A percentile compares a stretch with the other conserved stretches of the same genome.
Conservation (phyloP, 2,888 invertebrate species). For the Chymomyza caudatula region DNA sequence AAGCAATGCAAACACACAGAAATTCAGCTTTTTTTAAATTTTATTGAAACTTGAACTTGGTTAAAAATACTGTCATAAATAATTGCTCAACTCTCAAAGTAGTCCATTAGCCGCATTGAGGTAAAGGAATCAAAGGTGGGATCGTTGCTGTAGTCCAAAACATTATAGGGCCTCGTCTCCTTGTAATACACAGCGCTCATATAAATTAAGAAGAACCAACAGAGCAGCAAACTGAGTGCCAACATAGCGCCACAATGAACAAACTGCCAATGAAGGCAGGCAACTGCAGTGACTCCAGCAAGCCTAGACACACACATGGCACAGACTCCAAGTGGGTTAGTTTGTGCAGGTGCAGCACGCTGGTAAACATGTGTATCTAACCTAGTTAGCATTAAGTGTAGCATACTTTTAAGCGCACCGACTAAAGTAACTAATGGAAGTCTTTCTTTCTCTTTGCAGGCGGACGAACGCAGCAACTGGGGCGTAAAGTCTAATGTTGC, state of each 20-base stretch:
- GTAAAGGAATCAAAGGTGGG: constrained; percentile 43
- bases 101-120: constrained; percentile 29
- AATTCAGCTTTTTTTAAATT: not conserved
- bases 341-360: constrained; percentile 55
- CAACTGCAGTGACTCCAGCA: not conserved
- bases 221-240: not conserved
- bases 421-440: not conserved
- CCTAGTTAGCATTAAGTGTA: constrained; percentile 26
- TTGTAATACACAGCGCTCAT: constrained; percentile 14
- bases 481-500: constrained; percentile 15
- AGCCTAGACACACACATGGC: not conserved
- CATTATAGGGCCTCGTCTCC: constrained; percentile 13
- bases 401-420: constrained; percentile 34
- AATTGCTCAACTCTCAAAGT: constrained; percentile 18
- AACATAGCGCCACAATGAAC: constrained; percentile 22
- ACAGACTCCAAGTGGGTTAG: constrained; percentile 53
- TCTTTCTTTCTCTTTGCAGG: constrained; percentile 17
- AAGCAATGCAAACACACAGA: not conserved
- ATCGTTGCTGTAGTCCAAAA: constrained; percentile 17
- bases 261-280: constrained; percentile 24
- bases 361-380: constrained; percentile 16
- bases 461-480: not conserved
- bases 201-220: not conserved
- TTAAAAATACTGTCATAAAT: not conserved
- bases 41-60: not conserved